Percentiles rank a stretch among this genome's conserved stretches.
phyloP scores from a whole-genome alignment of 53 echinoderm and acorn worm genomes.

The Crossaster papposus region DNA sequence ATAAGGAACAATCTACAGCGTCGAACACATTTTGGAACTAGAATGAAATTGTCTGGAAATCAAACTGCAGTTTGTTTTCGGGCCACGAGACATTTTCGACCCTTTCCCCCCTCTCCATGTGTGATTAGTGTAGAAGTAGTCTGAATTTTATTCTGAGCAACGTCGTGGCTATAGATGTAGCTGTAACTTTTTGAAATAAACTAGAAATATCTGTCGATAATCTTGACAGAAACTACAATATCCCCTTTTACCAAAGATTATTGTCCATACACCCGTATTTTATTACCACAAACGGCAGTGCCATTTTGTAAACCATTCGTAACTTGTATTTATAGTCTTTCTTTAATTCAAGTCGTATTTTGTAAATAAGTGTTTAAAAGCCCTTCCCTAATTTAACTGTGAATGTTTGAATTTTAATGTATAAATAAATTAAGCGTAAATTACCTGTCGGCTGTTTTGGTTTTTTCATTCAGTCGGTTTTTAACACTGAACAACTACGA shows the following conservation, averaged over 20 bases:
- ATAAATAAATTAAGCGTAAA: neutral
- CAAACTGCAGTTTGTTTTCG: neutral
- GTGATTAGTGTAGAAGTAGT: too few relatives aligned
- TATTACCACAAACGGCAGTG: neutral
- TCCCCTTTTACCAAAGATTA: neutral
- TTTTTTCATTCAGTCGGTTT: neutral
- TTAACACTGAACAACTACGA: neutral
- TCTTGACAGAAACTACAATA: too few relatives aligned
- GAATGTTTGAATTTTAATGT: neutral
- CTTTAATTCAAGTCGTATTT: neutral
- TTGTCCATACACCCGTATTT: neutral
- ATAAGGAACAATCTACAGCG: neutral
- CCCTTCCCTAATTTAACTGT: neutral
- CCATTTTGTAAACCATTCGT: slow-evolving; percentile 1
- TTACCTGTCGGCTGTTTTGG: neutral
- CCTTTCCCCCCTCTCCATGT: too few relatives aligned
- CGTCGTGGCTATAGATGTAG: too few relatives aligned
- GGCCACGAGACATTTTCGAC: too few relatives aligned
- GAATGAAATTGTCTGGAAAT: neutral
- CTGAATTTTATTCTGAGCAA: too few relatives aligned
- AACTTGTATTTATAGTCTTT: neutral
- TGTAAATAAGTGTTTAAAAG: slow-evolving; percentile 20
- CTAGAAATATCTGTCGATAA: too few relatives aligned
- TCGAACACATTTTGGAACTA: too few relatives aligned
- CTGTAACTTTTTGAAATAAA: too few relatives aligned